Evolutionary conservation across 2,888 invertebrate species (phyloP).

Genomic region (Stenoptilia bipunctidactyla): DNA sequence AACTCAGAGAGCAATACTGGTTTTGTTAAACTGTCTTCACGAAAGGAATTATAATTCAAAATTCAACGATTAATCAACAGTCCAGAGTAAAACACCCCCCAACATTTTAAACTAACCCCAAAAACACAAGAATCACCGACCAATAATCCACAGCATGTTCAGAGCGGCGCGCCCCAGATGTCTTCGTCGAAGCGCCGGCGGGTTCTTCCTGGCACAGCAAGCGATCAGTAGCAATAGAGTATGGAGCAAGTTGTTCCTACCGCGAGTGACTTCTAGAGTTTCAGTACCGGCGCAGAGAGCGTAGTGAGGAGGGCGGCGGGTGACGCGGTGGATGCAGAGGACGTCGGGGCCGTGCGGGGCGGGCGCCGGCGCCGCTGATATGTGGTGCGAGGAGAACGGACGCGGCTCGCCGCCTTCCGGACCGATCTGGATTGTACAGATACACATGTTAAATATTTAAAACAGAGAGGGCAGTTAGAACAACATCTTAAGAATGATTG

Average conservation of each 20-base stretch:
- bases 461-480: too few species aligned
- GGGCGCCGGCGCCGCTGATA: constrained; percentile 73
- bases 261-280: constrained; percentile 36
- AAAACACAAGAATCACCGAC: constrained; percentile 55
- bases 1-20: too few species aligned
- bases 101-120: too few species aligned
- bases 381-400: constrained; percentile 73
- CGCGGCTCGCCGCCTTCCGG: constrained; percentile 49
- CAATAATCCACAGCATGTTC: constrained; percentile 87
- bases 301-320: constrained; percentile 45
- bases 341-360: constrained; percentile 76
- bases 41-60: too few species aligned
- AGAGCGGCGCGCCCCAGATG: constrained; percentile 63
- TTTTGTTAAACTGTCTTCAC: too few species aligned
- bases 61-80: too few species aligned
- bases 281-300: constrained; percentile 45
- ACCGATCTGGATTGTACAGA: constrained; percentile 23
- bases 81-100: too few species aligned
- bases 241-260: constrained; percentile 91
- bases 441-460: too few species aligned
- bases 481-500: too few species aligned
- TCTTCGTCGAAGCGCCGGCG: constrained; percentile 60
- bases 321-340: constrained; percentile 8
- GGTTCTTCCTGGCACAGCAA: constrained; percentile 76
- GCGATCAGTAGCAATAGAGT: constrained; percentile 87